Evolutionary conservation across 2,113 vertebrate species (phyloP).

Genomic region (Chaetops frenatus): DNA sequence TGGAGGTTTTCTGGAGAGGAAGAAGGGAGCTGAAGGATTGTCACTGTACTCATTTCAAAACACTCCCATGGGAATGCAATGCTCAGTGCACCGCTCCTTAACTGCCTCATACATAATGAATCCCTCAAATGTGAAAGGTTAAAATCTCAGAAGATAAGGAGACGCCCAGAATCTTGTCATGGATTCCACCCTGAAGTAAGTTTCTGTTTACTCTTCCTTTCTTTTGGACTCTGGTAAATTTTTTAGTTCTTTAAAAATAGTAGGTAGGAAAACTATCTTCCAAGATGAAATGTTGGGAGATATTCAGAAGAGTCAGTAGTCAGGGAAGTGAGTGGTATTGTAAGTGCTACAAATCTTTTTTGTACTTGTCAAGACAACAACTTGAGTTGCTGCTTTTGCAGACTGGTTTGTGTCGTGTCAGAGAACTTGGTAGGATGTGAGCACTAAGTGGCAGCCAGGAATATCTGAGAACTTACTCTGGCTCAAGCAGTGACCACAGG

Average conservation of each 20-base stretch:
- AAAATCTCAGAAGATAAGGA: constrained; percentile 95
- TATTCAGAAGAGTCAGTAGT: neutral
- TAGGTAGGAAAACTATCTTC: neutral
- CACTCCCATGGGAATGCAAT: neutral
- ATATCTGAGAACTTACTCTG: neutral
- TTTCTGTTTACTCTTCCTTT: neutral
- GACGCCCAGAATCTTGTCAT: constrained; percentile 94
- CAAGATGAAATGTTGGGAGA: neutral
- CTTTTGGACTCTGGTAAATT: neutral
- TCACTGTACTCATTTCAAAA: neutral
- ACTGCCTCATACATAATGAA: constrained; percentile 93
- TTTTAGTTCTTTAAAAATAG: neutral
- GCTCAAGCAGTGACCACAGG: neutral
- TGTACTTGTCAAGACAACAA: neutral
- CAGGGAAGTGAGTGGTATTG: neutral
- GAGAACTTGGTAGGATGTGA: neutral
- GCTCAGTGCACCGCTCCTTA: constrained; percentile 71
- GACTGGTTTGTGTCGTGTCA: neutral
- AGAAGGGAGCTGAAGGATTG: neutral
- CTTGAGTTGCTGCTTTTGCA: neutral
- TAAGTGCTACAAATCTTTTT: neutral
- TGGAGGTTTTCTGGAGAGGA: neutral
- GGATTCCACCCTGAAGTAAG: constrained; percentile 94
- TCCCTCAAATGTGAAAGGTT: constrained; percentile 95
- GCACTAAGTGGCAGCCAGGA: neutral